Evolutionary conservation across 2,888 invertebrate species (phyloP).

Genomic region (Ormyrus rosae): DNA sequence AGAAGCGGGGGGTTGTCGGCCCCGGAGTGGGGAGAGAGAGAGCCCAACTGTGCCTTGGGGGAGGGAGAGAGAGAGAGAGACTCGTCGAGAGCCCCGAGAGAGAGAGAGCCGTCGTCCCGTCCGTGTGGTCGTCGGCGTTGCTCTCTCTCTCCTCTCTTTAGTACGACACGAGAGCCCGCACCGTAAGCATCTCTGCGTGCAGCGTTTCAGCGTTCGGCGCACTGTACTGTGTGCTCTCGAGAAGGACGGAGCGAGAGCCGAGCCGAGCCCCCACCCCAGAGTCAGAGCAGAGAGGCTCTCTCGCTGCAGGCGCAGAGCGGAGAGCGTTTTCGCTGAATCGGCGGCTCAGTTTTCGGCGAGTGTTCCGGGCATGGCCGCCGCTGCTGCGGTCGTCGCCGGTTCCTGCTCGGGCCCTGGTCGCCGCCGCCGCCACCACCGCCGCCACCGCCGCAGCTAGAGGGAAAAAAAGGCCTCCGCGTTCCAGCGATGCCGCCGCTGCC

Average conservation of each 20-base stretch:
- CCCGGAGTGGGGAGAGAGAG: neutral
- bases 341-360: too few relatives aligned
- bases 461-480: slow-evolving; percentile 22
- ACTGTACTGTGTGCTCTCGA: neutral
- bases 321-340: too few relatives aligned
- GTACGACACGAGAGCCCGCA: slow-evolving; percentile 51
- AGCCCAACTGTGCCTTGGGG: neutral
- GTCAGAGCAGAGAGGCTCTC: neutral
- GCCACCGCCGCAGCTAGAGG: neutral
- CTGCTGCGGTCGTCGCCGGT: too few relatives aligned
- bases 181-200: slow-evolving; percentile 1
- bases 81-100: neutral
- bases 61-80: neutral
- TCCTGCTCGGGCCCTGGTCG: slow-evolving; percentile 8
- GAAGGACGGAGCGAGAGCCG: neutral
- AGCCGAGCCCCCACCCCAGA: neutral
- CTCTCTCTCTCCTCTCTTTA: slow-evolving; percentile 41
- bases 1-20: slow-evolving; percentile 36
- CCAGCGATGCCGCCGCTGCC: slow-evolving; percentile 34
- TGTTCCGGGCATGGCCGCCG: too few relatives aligned
- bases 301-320: neutral
- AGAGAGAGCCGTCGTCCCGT: neutral
- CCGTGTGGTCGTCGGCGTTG: slow-evolving; percentile 9
- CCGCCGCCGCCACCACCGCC: neutral
- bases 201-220: neutral